Percentiles rank a stretch among this genome's conserved stretches.
Evolutionary conservation across 2,888 invertebrate species (phyloP).

Genomic region (Eilema depressum): DNA sequence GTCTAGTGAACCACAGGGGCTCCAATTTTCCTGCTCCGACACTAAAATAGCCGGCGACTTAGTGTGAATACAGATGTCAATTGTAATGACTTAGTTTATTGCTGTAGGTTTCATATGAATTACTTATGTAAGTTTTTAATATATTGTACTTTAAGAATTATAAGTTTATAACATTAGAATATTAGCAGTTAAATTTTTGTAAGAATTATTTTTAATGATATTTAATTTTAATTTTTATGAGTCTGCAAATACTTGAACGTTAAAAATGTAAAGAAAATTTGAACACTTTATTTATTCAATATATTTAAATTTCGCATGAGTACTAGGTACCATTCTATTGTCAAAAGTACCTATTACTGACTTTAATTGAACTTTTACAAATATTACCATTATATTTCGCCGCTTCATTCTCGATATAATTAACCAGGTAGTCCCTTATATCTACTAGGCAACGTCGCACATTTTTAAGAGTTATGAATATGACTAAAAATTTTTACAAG

Average conservation of each 20-base stretch:
- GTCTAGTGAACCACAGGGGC: slow-evolving; percentile 67
- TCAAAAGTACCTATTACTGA: background rate
- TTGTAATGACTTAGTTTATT: slow-evolving; percentile 28
- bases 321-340: background rate
- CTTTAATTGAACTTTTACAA: background rate
- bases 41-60: slow-evolving; percentile 56
- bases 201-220: no score
- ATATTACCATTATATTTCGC: background rate
- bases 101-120: background rate
- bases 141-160: no score
- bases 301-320: background rate
- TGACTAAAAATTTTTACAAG: no score
- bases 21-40: slow-evolving; percentile 51
- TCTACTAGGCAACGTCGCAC: no score
- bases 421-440: no score
- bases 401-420: no score
- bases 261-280: background rate
- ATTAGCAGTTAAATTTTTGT: background rate
- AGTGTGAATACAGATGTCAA: slow-evolving; percentile 46
- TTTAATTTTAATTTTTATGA: background rate
- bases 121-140: background rate
- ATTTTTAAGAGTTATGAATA: no score
- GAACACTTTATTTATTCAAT: background rate
- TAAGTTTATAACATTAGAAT: no score
- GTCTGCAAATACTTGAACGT: background rate